phyloP scores from a whole-genome alignment of 1,140 invertebrate genomes.

The Cherax quadricarinatus region DNA sequence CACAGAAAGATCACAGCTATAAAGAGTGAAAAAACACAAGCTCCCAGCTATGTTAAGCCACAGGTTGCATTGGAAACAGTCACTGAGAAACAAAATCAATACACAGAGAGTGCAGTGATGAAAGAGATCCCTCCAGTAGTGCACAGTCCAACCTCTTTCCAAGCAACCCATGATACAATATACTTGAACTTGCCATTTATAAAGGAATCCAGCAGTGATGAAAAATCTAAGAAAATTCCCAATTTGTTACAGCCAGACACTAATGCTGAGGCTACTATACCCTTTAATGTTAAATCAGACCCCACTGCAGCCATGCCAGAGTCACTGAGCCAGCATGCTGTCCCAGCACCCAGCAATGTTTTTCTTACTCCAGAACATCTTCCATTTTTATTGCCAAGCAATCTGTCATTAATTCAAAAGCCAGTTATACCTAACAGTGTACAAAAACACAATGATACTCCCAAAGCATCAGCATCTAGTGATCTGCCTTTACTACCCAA shows the following conservation, averaged over 20 bases:
- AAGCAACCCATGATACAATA: neutral
- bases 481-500: neutral
- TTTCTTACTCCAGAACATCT: neutral
- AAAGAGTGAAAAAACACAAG: neutral
- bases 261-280: neutral
- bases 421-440: neutral
- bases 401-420: neutral
- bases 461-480: neutral
- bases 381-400: neutral
- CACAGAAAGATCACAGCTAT: neutral
- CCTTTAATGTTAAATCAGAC: neutral
- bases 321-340: neutral
- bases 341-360: neutral
- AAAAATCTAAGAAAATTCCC: neutral
- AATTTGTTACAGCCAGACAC: neutral
- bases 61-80: neutral
- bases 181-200: conserved; percentile 1
- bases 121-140: neutral
- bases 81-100: neutral
- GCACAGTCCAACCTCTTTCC: neutral
- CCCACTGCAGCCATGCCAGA: neutral
- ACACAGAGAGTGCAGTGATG: neutral
- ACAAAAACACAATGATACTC: neutral
- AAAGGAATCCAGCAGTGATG: neutral
- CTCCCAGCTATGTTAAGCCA: neutral